phyloP scores from a whole-genome alignment of 1,140 invertebrate species.

The Camponotus pennsylvanicus region DNA sequence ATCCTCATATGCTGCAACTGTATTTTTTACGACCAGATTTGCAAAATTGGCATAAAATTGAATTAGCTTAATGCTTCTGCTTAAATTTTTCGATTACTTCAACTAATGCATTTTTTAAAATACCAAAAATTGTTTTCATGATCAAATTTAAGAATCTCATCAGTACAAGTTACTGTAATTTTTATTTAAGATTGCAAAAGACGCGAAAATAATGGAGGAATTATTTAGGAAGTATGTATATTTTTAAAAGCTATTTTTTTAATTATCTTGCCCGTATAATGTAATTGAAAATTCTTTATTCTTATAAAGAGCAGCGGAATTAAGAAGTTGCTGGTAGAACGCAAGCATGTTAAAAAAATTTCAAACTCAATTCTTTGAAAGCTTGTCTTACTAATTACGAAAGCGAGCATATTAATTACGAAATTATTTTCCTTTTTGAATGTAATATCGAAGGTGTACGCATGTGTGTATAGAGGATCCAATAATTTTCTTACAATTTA shows the following conservation, averaged over 20 bases:
- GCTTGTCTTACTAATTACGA: not conserved
- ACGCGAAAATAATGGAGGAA: not conserved
- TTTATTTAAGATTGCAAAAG: not conserved
- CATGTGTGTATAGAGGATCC: not conserved
- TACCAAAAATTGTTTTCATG: not conserved
- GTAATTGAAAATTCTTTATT: constrained; percentile 11
- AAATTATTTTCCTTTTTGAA: constrained; percentile 47
- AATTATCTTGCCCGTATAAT: not conserved
- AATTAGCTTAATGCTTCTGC: not conserved
- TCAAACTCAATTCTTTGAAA: constrained; percentile 14
- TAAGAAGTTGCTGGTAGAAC: not conserved
- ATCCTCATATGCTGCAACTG: no score
- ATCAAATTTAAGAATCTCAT: no score
- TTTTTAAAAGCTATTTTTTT: constrained; percentile 2
- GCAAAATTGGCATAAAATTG: not conserved
- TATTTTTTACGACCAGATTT: not conserved
- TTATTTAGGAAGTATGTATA: not conserved
- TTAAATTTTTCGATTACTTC: not conserved
- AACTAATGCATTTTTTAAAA: constrained; percentile 7
- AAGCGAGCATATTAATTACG: constrained; percentile 6
- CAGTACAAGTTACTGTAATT: not conserved
- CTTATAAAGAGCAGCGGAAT: constrained; percentile 12
- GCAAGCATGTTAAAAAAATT: not conserved
- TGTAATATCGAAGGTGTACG: not conserved
- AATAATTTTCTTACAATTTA: constrained; percentile 54